Base-by-base conservation (phyloP, 1,140 invertebrate species). In the Sinella curviseta region DNA sequence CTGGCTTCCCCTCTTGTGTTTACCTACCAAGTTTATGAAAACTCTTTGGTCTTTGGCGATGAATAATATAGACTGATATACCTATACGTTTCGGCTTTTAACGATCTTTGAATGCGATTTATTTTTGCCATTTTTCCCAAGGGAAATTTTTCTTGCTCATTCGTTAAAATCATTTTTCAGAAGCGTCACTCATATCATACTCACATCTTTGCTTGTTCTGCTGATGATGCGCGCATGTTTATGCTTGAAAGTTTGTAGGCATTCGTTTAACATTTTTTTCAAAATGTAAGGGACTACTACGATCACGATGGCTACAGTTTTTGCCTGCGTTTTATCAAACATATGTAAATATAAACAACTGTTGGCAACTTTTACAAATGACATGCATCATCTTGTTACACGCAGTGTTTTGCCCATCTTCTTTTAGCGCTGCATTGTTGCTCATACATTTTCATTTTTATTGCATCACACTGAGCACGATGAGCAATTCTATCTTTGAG, bases 101-200 rank as follows among this genome's bases (percentile, higher is more conserved):
- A 70, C 65, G 31, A 60, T 70, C 31, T 70, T 65, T 33, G 30
- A 31, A 14, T n/a, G 31, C 65, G 65, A 70, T 70, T 70, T 70
- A 70, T 70, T 70, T 70, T 70, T 70, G 55, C 65, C 31, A 33
- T 70, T 70, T 60, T 70, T 70, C 65, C 65, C 65, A 70, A 70
- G 65, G 65, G 65, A 70, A 70, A 31, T 70, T 70, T 70, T 70
- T 70, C 65, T 70, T 70, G 65, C 31, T 30, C 26, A 70, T 70
- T 70, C 65, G 65, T 70, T 70, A 70, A 70, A 70, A 70, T 33
- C 65, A 70, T 70, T 70, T 70, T 70, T 70, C 65, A 70, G 31
- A 70, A 14, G 31, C 26, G 65, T 31, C 65, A 70, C 31, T 17
- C 24, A 30, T 48, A 26, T 60, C 24, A 60, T 14, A 16, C 14